Base-by-base conservation (phyloP, 1,140 invertebrate species). In the Dolichoris vasculosae region DNA sequence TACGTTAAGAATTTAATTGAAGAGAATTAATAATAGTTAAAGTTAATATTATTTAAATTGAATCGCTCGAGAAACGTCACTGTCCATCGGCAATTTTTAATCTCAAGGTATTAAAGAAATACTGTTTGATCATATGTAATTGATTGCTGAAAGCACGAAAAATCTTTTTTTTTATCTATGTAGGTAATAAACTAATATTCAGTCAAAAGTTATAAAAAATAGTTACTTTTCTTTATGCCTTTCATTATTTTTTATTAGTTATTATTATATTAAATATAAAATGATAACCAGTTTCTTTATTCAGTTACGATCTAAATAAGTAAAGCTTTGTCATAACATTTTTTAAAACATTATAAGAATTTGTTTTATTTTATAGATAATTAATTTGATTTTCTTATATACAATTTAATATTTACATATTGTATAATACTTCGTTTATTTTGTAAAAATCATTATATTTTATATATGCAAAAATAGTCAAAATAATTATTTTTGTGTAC, bases 21-120 rank as follows among this genome's bases (percentile, higher is more conserved):
- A 59, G 2, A 26, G 26, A 26, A 26, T 23, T 0, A n/a, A 78
- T 1, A 59, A 13, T 38, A 23, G 38, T 2, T 11, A 78, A 48
- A 76, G 23, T 59, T 59, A 38, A 59, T 7, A 67, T 63, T 79
- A 23, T 8, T 30, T 59, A 9, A 71, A 43, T 69, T 46, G 35
- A 48, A 75, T 76, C 59, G 55, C 63, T 85, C 73, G 83, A 85
- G 59, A 48, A 46, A 79, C 67, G 76, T 81, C 48, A 71, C 40
- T 30, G 43, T n/a, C 23, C 43, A 32, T 67, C 30, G 83, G 78
- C 86, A 88, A 83, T 89, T 90, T 87, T 79, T 89, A 91, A 90
- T 89, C 90, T 90, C 90, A 90, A 88, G 88, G 89, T 88, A 88
- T 83, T 83, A 46, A 55, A 59, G 1, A 0, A 40, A 26, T 77